Base-by-base conservation (phyloP, 2,797 vertebrate species). In the Gila robusta region DNA sequence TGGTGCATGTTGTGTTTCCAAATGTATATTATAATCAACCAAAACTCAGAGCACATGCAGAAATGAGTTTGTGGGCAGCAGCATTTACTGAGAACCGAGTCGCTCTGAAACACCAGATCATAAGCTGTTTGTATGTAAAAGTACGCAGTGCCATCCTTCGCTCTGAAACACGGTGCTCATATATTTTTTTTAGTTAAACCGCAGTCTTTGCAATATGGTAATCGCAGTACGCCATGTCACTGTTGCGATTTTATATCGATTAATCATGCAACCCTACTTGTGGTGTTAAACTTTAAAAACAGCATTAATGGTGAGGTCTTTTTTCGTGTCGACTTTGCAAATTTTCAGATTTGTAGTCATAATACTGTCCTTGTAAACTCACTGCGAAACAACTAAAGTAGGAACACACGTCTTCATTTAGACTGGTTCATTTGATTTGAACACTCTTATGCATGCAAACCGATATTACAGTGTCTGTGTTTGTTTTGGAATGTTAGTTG, bases 401-500 rank as follows among this genome's bases (percentile, higher is more conserved):
- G 47, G 28, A 54, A 54, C 28, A n/a, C 23, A 21, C 10, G 2
- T 16, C 76, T 26, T 78, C 2, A 41, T 78, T 78, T 26, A 62
- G 35, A 62, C 62, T 14, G 79, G 39, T 67, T 81, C 6, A 49
- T 67, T 80, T 80, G 41, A 47, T 81, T 67, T 35, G 54, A 79
- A 62, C 1, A 8, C 21, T 56, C 52, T n/a, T 37, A n/a, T 77
- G 17, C 21, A 72, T 72, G 56, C 56, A 62, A 62, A 41, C 23
- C 2, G 5, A 64, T 62, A 62, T 39, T 37, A 41, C 56, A 44
- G 77, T 59, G 32, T 41, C 56, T 79, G 54, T 39, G 76, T 79
- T 81, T 70, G 67, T 69, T 73, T 85, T 9, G 21, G 78, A 83
- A 64, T 47, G 54, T 73, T n/a, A 32, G 39, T 87, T 19, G 69